Conservation (phyloP, 1,140 invertebrate genomes). For the Samia ricini region DNA sequence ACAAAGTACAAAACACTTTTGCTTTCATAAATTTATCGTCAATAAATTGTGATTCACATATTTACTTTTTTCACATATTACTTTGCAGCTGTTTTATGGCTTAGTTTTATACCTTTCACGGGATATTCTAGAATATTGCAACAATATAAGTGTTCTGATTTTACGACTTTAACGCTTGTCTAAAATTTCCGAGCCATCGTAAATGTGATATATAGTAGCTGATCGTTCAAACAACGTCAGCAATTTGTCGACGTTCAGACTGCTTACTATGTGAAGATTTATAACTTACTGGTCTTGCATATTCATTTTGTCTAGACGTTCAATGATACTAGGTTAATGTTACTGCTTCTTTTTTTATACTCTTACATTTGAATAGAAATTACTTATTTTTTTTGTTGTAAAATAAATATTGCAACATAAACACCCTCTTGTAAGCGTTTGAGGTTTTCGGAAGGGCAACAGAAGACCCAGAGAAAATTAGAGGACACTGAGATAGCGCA, state of each 20-base stretch:
- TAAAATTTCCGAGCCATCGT: not conserved
- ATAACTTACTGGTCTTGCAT: not conserved
- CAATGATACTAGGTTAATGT: not conserved
- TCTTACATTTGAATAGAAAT: too few species aligned
- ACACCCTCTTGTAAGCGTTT: too few species aligned
- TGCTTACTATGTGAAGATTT: not conserved
- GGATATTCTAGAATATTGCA: not conserved
- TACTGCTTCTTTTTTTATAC: too few species aligned
- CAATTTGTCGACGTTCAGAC: not conserved
- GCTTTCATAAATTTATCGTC: too few species aligned
- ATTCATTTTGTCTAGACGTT: not conserved
- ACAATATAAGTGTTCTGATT: not conserved
- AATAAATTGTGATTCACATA: not conserved
- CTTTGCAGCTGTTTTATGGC: slow-evolving; percentile 22
- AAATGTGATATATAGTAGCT: not conserved
- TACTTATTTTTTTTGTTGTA: too few species aligned
- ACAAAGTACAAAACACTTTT: too few species aligned
- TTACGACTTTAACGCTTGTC: not conserved
- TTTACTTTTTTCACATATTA: slow-evolving; percentile 1
- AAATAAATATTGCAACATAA: too few species aligned
- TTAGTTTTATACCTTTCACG: slow-evolving; percentile 16
- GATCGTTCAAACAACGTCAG: not conserved
- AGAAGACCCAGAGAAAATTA: too few species aligned
- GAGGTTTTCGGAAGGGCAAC: too few species aligned
- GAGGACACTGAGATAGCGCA: too few species aligned